Conservation (phyloP, 2,888 invertebrate species). For the Hipparchia sbordonii region DNA sequence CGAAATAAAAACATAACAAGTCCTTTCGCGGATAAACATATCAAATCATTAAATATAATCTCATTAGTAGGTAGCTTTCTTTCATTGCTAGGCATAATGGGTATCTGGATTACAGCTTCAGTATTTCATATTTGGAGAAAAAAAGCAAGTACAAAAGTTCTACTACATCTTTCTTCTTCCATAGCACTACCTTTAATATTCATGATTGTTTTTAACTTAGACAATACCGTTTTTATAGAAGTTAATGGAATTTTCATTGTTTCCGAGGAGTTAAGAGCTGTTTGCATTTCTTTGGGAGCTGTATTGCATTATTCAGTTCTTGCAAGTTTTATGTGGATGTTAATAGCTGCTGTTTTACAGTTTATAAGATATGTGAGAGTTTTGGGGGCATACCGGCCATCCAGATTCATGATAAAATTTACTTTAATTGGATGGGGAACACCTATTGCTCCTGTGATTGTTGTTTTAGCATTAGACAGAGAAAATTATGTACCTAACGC, state of each 20-base stretch:
- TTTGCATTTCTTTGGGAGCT: conserved; percentile 84
- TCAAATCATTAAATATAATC: conserved; percentile 79
- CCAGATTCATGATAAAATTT: conserved; percentile 84
- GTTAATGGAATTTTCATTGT: conserved; percentile 50
- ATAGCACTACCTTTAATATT: conserved; percentile 83
- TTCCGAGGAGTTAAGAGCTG: conserved; percentile 50
- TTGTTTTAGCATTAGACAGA: conserved; percentile 70
- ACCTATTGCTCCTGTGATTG: conserved; percentile 80
- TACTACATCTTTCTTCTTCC: conserved; percentile 85
- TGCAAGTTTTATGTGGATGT: conserved; percentile 88
- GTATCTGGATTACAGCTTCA: conserved; percentile 83
- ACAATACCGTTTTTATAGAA: conserved; percentile 55
- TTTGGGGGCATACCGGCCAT: conserved; percentile 81
- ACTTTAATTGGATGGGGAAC: conserved; percentile 85
- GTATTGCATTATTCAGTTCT: conserved; percentile 86
- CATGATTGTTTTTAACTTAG: conserved; percentile 66
- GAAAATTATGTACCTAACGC: conserved; percentile 69
- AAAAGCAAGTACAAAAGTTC: conserved; percentile 85
- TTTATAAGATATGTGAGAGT: conserved; percentile 87
- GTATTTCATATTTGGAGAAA: conserved; percentile 84
- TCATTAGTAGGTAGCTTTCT: conserved; percentile 83
- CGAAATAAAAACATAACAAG: conserved; percentile 42
- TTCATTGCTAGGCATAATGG: conserved; percentile 82
- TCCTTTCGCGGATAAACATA: conserved; percentile 52
- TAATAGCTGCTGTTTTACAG: conserved; percentile 86